These are phyloP conservation scores for Lepidonotus clava DNA, from an alignment of 2,888 invertebrate species.

Conservation along the genomic window DNA sequence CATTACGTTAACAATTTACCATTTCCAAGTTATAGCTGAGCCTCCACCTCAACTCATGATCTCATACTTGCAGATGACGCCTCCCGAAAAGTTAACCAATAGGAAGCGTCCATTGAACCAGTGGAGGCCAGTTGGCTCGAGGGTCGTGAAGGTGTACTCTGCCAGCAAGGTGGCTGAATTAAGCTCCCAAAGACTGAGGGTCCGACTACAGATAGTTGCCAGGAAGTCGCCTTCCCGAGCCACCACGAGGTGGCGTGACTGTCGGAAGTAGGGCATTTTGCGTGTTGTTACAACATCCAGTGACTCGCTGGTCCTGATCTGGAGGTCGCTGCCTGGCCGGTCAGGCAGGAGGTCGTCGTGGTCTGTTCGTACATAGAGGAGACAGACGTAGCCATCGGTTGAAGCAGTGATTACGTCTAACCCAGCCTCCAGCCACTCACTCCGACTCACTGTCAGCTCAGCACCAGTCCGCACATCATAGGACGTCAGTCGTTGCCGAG, in stretches of 20 bases:
- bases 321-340: conserved; percentile 13
- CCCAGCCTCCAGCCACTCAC: conserved; percentile 3
- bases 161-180: conserved; percentile 18
- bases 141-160: conserved; percentile 17
- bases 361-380: neutral
- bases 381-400: neutral
- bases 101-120: conserved; percentile 51
- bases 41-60: conserved; percentile 18
- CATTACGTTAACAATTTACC: too few species aligned
- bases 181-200: conserved; percentile 34
- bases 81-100: conserved; percentile 48
- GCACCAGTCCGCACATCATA: conserved; percentile 4
- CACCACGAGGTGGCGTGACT: conserved; percentile 12
- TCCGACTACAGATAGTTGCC: conserved; percentile 7
- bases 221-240: conserved; percentile 37
- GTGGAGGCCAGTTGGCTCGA: conserved; percentile 8
- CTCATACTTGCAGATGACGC: conserved; percentile 37
- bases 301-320: neutral
- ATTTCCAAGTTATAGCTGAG: too few species aligned
- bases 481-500: neutral
- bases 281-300: neutral
- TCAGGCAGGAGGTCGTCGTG: neutral
- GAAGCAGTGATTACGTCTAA: neutral
- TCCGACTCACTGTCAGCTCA: neutral
- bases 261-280: conserved; percentile 38